Base-by-base conservation (phyloP, 1,140 invertebrate species). In the Leptinotarsa defecta region DNA sequence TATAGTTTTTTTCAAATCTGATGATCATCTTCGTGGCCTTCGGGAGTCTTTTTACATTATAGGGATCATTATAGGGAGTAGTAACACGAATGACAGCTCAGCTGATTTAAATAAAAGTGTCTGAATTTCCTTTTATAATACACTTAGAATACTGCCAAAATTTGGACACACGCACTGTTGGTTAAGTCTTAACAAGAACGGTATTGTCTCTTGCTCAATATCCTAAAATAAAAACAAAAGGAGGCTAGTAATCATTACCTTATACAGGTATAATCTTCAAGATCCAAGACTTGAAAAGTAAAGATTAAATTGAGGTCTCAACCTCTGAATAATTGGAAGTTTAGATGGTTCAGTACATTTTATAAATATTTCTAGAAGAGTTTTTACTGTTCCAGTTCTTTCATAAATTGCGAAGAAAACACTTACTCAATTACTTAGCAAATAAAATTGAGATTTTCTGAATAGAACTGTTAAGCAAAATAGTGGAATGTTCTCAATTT, bases 121-220 rank as follows among this genome's bases (percentile, higher is more conserved):
- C n/a, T 57, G 52, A 57, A 57, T 57, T 57, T 57, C 52, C 52
- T 57, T 43, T 57, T 17, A 57, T 57, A 57, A 57, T 43, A 43
- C 52, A 57, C 52, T 57, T 17, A 15, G 52, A 57, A 57, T 57
- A 57, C 52, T 57, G 15, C 52, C 52, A 57, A 57, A 57, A 57
- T 57, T 57, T 57, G 52, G 52, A 57, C 52, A 57, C 52, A 57
- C 34, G 34, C 52, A 57, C 52, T 57, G 52, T 57, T 17, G 52
- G 52, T 57, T 57, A 57, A 57, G 52, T 57, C 52, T 57, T 57
- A 57, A 57, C 52, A 57, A 57, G 52, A 57, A 57, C 52, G 52
- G 52, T 57, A 17, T 57, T 57, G 52, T 57, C 52, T 57, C 52
- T 57, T 57, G 52, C 52, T 57, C 52, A 57, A 57, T 57, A 57